These are phyloP conservation scores for Oscarella lobularis DNA, from an alignment of 37 sponge, comb jelly and placozoan species.

Conservation along the genomic window DNA sequence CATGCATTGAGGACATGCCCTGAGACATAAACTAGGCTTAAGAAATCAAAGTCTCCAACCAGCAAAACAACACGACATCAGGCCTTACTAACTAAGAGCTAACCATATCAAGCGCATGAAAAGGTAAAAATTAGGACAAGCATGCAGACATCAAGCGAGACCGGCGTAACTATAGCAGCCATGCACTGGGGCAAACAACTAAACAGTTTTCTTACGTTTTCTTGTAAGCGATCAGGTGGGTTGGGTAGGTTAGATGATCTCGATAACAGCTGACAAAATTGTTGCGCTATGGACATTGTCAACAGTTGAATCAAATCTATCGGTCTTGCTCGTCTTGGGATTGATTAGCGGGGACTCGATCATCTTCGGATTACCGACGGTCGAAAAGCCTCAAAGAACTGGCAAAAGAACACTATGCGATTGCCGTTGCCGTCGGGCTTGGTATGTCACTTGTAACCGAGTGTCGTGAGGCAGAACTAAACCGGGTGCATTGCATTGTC, in stretches of 20 bases:
- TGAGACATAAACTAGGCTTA: no score
- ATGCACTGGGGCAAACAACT: not conserved
- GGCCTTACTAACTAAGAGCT: no score
- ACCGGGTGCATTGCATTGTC: no score
- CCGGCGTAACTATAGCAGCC: not conserved
- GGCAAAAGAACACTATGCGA: no score
- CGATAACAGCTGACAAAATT: conserved; percentile 1
- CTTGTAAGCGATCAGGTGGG: not conserved
- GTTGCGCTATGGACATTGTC: not conserved
- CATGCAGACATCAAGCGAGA: not conserved
- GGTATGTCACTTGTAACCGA: no score
- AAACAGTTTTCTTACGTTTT: not conserved
- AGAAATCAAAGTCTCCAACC: no score
- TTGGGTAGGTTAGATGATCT: not conserved
- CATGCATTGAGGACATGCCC: no score
- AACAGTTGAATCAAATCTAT: not conserved
- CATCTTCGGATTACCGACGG: not conserved
- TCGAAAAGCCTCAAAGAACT: not conserved
- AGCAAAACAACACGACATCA: no score
- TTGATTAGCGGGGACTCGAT: not conserved
- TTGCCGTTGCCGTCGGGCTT: no score
- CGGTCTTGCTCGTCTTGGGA: not conserved
- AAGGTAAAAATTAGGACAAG: no score
- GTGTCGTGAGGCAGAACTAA: no score
- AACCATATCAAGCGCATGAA: no score